A percentile compares a stretch with the other conserved stretches of the same genome.
Evolutionary conservation across 1,140 invertebrate genomes (phyloP).

Genomic region (Drosophila hydei): DNA sequence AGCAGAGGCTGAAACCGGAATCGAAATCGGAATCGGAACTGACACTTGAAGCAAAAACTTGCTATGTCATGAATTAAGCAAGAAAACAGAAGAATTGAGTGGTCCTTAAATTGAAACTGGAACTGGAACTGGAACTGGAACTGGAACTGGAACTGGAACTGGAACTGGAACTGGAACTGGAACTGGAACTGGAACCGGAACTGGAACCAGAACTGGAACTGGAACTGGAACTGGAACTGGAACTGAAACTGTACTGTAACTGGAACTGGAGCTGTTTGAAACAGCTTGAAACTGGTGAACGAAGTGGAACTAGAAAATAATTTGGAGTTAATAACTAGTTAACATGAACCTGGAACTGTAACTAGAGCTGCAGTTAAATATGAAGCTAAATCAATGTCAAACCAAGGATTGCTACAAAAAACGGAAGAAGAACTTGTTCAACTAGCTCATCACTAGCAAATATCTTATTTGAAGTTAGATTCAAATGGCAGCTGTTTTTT

Average conservation of each 20-base stretch:
- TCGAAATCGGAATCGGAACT: not conserved
- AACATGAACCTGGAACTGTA: not conserved
- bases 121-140: not conserved
- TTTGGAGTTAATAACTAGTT: too few species aligned
- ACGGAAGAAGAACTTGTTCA: too few species aligned
- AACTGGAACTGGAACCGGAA: too few species aligned
- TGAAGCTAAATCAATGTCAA: not conserved
- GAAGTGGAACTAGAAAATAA: too few species aligned
- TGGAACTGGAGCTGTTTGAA: not conserved
- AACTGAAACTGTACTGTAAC: constrained; percentile 3
- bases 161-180: not conserved
- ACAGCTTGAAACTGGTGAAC: too few species aligned
- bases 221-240: not conserved
- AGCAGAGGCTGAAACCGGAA: not conserved
- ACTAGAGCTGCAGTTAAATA: not conserved
- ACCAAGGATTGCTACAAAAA: not conserved
- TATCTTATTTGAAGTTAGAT: too few species aligned
- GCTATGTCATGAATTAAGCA: not conserved
- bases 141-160: not conserved
- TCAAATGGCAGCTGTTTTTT: too few species aligned
- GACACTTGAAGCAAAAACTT: not conserved
- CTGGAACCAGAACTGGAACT: too few species aligned
- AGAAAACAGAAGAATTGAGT: not conserved
- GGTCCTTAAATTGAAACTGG: not conserved
- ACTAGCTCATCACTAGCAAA: too few species aligned